Base-by-base conservation (phyloP, 2,113 vertebrate species). In the Pseudopodoces humilis region DNA sequence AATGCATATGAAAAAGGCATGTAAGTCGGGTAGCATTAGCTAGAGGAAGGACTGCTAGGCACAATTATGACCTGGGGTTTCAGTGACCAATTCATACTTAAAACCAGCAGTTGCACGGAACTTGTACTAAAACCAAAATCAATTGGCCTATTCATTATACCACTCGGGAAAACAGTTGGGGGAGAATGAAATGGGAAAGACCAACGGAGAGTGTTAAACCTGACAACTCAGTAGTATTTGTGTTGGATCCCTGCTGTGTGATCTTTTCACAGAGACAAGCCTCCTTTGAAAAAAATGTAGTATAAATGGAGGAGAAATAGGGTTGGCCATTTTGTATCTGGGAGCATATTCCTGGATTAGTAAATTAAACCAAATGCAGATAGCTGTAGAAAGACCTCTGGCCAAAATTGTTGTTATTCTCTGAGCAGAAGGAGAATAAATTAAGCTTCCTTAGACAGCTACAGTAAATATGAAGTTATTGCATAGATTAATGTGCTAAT, bases 401-500 rank as follows among this genome's bases (percentile, higher is more conserved):
- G 24, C 43, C 18, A 35, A 55, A 91, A 46, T 16, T 1, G 1
- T 49, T 68, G 18, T 22, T 79, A 69, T 82, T 76, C 37, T 50
- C n/a, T 83, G 43, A 80, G 46, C 35, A 92, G 14, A 44, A 82
- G 49, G 31, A 79, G 79, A 88, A 85, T 77, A 90, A 93, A 88
- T 77, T 76, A 80, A 80, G n/a, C 46, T 72, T 92, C n/a, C 50
- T 93, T 30, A 70, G 85, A 67, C 88, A 94, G 46, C 43, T 52
- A 80, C 37, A 58, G 76, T 86, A 92, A 95, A 88, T 92, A 92
- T 53, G 43, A 90, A 92, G 37, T 82, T 77, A 85, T 83, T 90
- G 58, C 41, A 83, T 44, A 85, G 49, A 90, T 92, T 94, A 87
- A 71, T 76, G 27, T 2, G 4, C 50, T 84, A 79, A 69, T 90